Conservation (phyloP, 2,113 vertebrate species). For the Notothenia coriiceps region DNA sequence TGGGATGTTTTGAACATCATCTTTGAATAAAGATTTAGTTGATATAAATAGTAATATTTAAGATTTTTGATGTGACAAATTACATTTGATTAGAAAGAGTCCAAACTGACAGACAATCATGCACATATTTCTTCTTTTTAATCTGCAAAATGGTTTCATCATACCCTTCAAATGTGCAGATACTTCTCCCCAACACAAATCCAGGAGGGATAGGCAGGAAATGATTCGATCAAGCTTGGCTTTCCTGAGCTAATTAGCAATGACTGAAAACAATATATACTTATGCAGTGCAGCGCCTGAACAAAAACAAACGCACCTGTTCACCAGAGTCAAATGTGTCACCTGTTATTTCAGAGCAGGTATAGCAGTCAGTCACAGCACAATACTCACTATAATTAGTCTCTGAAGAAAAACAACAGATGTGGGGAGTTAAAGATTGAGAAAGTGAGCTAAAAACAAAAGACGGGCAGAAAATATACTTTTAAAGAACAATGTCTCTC, state of each 20-base stretch:
- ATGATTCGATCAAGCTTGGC: slow-evolving; percentile 70
- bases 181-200: neutral
- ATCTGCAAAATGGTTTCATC: slow-evolving; percentile 10
- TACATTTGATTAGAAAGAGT: neutral
- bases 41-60: neutral
- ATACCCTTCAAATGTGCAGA: neutral
- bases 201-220: slow-evolving; percentile 41
- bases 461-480: slow-evolving; percentile 23
- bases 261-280: slow-evolving; percentile 55
- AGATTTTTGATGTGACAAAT: neutral
- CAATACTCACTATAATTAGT: slow-evolving; percentile 80
- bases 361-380: slow-evolving; percentile 80
- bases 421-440: slow-evolving; percentile 52
- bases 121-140: neutral
- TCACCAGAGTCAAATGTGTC: slow-evolving; percentile 65
- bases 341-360: slow-evolving; percentile 74
- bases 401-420: slow-evolving; percentile 79
- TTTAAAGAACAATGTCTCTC: slow-evolving; percentile 20
- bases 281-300: slow-evolving; percentile 51
- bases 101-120: neutral
- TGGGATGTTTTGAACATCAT: neutral
- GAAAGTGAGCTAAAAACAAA: slow-evolving; percentile 19
- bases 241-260: slow-evolving; percentile 65
- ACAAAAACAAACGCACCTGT: slow-evolving; percentile 76
- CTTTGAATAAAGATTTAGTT: neutral